Evolutionary conservation across 2,797 vertebrate species (phyloP).

Genomic region (Myoxocephalus aenaeus): DNA sequence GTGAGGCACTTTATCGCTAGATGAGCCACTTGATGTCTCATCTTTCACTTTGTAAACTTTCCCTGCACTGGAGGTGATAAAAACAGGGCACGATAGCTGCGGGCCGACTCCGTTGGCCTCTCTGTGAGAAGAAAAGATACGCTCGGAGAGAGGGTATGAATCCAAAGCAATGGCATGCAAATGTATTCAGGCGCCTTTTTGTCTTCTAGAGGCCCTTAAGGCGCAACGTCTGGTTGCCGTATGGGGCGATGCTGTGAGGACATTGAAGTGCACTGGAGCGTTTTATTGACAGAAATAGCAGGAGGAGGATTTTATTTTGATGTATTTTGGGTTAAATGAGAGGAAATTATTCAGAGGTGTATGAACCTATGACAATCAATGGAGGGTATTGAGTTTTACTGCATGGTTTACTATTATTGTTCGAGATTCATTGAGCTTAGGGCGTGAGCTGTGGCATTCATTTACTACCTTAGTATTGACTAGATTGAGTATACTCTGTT

Average conservation of each 20-base stretch:
- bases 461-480: constrained; percentile 64
- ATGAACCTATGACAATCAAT: constrained; percentile 71
- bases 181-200: constrained; percentile 73
- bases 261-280: constrained; percentile 74
- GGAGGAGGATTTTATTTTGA: constrained; percentile 77
- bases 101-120: constrained; percentile 55
- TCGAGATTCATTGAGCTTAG: constrained; percentile 53
- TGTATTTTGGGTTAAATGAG: constrained; percentile 78
- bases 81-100: constrained; percentile 40
- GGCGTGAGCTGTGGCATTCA: constrained; percentile 55
- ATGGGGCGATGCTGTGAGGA: constrained; percentile 64
- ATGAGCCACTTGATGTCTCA: constrained; percentile 75
- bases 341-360: constrained; percentile 78
- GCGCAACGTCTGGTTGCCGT: constrained; percentile 74
- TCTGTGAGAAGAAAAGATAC: constrained; percentile 58
- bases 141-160: constrained; percentile 29
- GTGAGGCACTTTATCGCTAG: constrained; percentile 74
- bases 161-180: constrained; percentile 71
- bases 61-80: constrained; percentile 58
- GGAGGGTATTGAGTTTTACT: constrained; percentile 65
- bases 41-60: constrained; percentile 79
- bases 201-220: constrained; percentile 69
- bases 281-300: constrained; percentile 71
- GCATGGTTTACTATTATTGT: constrained; percentile 74
- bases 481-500: constrained; percentile 38